Evolutionary conservation across 2,113 vertebrate genomes (phyloP), one percentile per base, ranked within the genome.

Genomic region (Turdus rufiventris): DNA sequence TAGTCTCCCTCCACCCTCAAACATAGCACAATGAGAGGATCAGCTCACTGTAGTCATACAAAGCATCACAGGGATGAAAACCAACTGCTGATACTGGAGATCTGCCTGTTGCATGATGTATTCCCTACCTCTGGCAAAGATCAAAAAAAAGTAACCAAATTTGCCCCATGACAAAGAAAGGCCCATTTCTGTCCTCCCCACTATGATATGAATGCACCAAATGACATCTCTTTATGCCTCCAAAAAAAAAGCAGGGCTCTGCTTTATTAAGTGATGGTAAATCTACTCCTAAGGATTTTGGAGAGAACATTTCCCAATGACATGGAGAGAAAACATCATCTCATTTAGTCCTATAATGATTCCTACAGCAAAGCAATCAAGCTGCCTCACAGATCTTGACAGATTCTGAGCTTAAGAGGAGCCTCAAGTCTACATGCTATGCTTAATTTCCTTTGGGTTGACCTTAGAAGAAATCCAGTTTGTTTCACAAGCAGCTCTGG

Each of bases 401-500:
- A 93, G 78, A 61, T 83, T 84, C 81, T 50, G 53, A 75, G 72
- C 61, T 74, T 20, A 86, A 65, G 67, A 96, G 72, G 63, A 94
- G 76, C 53, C 89, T 51, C 76, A 40, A 85, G 72, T 92, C 91
- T 91, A 80, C 89, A 86, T 6, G 40, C 48, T 45, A 48, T 24
- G 88, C 88, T n/a, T 91, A 88, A 97, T 95, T 95, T 93, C 89
- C 92, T 95, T 71, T 74, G 90, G 67, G 85, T 80, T 43, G 3
- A 93, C 80, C 94, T 91, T 25, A 26, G 42, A 71, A 84, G 79
- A 70, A 88, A 94, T 88, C 75, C 79, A 54, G 94, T 96, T 91
- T 94, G 91, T 71, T 91, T 95, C 93, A 82, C 38, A 86, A 90
- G 90, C 75, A 90, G 93, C 78, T 91, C 91, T 88, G 89, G 63